A percentile compares a stretch with the other conserved stretches of the same genome.
phyloP scores from a whole-genome alignment of 1,140 invertebrate species.

The Telenomus remus region DNA sequence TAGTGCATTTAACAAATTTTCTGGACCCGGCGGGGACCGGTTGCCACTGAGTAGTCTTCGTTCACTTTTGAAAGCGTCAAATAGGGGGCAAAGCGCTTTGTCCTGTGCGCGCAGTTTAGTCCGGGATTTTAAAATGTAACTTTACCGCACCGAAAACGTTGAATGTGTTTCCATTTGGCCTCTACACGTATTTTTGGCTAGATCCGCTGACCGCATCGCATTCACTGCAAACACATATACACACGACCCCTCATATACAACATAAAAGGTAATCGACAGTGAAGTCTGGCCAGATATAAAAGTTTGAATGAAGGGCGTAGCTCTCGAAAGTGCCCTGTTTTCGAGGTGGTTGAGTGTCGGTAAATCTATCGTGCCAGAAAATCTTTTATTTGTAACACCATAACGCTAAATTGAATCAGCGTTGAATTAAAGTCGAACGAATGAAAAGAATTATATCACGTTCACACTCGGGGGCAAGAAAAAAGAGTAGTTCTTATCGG shows the following conservation, averaged over 20 bases:
- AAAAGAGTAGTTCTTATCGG: too few relatives aligned
- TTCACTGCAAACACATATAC: neutral
- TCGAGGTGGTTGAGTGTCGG: neutral
- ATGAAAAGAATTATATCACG: too few relatives aligned
- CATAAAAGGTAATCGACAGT: slow-evolving; percentile 1
- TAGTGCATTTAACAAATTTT: too few relatives aligned
- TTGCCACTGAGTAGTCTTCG: too few relatives aligned
- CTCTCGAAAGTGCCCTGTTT: neutral
- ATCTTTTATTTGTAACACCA: neutral
- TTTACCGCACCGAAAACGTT: neutral
- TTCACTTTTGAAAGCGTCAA: too few relatives aligned
- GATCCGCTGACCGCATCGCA: slow-evolving; percentile 1
- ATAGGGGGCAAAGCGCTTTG: too few relatives aligned
- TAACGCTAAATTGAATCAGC: too few relatives aligned
- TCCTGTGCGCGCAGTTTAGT: too few relatives aligned
- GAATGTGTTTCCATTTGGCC: neutral
- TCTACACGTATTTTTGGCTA: neutral
- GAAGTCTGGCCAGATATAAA: slow-evolving; percentile 1
- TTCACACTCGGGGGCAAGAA: too few relatives aligned
- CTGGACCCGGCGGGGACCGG: too few relatives aligned
- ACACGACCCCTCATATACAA: neutral
- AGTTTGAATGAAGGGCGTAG: slow-evolving; percentile 1
- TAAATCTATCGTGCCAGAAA: slow-evolving; percentile 2
- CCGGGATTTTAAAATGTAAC: neutral
- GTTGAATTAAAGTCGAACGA: too few relatives aligned